These are phyloP conservation scores for Erpornis zantholeuca DNA, from an alignment of 2,113 vertebrate species.

Conservation along the genomic window DNA sequence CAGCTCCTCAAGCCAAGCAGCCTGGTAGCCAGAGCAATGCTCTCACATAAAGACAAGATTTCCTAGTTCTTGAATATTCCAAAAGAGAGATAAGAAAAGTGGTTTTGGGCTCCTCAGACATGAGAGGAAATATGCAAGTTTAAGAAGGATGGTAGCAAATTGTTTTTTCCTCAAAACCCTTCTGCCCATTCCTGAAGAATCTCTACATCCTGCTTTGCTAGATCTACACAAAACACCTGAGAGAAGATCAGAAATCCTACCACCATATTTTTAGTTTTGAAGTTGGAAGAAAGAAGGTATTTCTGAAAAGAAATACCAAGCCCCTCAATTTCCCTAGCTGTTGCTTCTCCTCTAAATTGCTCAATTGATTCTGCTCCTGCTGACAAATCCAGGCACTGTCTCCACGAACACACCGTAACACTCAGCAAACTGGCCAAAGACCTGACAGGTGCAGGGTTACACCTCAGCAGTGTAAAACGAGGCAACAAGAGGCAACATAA, in stretches of 20 bases:
- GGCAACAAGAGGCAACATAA: background rate
- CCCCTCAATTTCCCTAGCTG: background rate
- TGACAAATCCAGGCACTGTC: background rate
- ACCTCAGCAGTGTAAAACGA: background rate
- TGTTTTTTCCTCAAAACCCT: background rate
- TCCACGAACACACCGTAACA: background rate
- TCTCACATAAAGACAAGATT: background rate
- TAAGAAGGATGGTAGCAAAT: background rate
- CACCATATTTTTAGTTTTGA: background rate
- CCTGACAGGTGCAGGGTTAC: background rate
- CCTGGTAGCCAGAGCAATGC: background rate
- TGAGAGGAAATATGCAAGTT: background rate
- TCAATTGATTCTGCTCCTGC: background rate
- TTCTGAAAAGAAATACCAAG: background rate
- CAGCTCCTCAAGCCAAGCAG: background rate
- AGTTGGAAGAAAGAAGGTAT: background rate
- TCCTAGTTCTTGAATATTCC: background rate
- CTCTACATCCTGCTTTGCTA: background rate
- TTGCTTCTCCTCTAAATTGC: background rate
- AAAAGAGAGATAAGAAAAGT: background rate
- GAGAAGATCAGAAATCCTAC: background rate
- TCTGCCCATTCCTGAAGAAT: background rate
- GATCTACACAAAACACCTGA: background rate
- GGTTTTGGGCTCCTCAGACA: background rate
- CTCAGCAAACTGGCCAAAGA: fast-evolving